Evolutionary conservation across 2,797 vertebrate species (phyloP).

Genomic region (Alectoris magna): DNA sequence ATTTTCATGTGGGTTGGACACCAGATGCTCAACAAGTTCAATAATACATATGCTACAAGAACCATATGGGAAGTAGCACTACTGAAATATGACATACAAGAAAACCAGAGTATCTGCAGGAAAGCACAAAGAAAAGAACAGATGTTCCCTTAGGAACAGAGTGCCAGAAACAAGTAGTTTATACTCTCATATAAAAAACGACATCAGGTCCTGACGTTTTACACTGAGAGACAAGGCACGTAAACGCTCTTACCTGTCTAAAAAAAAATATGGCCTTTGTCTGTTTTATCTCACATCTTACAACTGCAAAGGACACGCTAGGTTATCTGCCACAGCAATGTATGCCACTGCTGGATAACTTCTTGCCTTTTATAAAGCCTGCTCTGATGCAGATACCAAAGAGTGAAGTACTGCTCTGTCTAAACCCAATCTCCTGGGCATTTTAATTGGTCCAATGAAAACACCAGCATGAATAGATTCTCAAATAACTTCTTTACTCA

Average conservation of each 20-base stretch:
- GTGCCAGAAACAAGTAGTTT: background rate
- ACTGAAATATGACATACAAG: background rate
- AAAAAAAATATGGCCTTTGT: background rate
- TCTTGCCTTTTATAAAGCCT: background rate
- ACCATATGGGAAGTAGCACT: background rate
- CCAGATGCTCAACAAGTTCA: background rate
- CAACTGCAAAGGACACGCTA: background rate
- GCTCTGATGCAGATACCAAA: background rate
- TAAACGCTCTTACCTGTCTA: background rate
- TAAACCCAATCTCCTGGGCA: background rate
- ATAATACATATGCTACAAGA: background rate
- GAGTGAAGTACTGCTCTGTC: background rate
- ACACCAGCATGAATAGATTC: background rate
- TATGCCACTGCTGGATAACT: background rate
- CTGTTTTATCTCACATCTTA: background rate
- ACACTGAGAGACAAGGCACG: background rate
- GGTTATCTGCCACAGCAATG: background rate
- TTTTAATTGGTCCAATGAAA: constrained; percentile 39
- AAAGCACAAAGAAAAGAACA: background rate
- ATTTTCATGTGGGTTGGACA: background rate
- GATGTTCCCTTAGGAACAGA: background rate
- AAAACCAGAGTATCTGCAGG: background rate
- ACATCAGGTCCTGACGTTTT: background rate
- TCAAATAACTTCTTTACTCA: background rate
- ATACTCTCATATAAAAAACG: too few relatives aligned